These are phyloP conservation scores for Stegophylla sp. DNA, from an alignment of 2,888 invertebrate genomes.

Conservation along the genomic window DNA sequence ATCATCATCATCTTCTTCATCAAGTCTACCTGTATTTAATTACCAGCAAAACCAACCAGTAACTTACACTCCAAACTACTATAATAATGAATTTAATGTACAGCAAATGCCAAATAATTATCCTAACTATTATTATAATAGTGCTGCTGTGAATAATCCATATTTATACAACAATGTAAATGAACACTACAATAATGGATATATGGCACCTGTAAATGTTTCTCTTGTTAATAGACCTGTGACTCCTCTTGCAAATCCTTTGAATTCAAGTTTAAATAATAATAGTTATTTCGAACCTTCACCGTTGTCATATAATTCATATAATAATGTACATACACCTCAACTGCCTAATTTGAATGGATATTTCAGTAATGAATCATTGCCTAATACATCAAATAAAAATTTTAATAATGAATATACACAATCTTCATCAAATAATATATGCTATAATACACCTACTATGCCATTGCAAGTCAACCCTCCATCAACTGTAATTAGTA, in stretches of 20 bases:
- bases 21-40: not conserved
- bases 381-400: not conserved
- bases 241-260: not conserved
- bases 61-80: not conserved
- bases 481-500: not conserved
- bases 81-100: constrained; percentile 1
- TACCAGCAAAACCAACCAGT: constrained; percentile 5
- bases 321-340: not conserved
- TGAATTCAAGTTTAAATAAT: constrained; percentile 3
- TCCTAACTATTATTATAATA: constrained; percentile 36
- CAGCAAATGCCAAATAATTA: not conserved
- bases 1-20: not conserved
- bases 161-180: not conserved
- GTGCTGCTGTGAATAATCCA: not conserved
- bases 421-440: constrained; percentile 5
- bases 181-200: constrained; percentile 5
- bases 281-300: not conserved
- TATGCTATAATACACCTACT: not conserved
- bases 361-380: not conserved
- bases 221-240: constrained; percentile 4
- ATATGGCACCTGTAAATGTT: not conserved
- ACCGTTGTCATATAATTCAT: not conserved
- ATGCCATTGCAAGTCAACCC: not conserved
- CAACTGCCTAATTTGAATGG: not conserved
- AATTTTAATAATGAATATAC: constrained; percentile 2